phyloP scores from a whole-genome alignment of 2,797 vertebrate species.

The Molossus alvarezi region DNA sequence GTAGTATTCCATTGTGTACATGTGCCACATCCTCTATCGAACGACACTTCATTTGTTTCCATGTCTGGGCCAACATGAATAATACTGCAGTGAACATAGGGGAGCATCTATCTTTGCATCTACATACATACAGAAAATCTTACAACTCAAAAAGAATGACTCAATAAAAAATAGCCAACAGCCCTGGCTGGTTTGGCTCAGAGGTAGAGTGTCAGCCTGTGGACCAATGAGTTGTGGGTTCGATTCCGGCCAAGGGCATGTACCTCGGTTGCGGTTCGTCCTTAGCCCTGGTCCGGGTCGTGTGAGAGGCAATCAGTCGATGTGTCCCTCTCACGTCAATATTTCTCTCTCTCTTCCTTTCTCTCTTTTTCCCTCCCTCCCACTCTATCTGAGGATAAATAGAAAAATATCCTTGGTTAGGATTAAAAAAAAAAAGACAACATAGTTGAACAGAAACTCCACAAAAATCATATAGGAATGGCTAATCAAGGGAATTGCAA shows the following conservation, averaged over 20 bases:
- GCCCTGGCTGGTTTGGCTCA: neutral
- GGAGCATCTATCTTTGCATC: no score
- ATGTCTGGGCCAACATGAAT: no score
- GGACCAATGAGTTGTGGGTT: neutral
- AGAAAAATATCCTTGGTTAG: neutral
- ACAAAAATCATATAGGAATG: neutral
- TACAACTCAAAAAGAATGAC: no score
- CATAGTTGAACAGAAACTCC: slow-evolving; percentile 6
- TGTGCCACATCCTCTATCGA: no score
- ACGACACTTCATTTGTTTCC: no score
- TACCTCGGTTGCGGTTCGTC: neutral
- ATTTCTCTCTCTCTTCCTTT: neutral
- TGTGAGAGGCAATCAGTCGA: neutral
- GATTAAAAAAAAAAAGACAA: neutral
- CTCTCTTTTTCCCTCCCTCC: no score
- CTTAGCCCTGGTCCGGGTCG: neutral
- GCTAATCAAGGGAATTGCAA: neutral
- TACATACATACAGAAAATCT: no score
- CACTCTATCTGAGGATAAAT: neutral
- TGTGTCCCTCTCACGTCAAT: neutral
- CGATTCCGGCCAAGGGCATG: neutral
- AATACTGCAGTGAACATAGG: no score
- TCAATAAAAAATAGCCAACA: no score
- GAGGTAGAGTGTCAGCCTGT: neutral
- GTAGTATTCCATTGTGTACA: no score